Conservation (phyloP, 2,113 vertebrate genomes). For the Cathartes aura region DNA sequence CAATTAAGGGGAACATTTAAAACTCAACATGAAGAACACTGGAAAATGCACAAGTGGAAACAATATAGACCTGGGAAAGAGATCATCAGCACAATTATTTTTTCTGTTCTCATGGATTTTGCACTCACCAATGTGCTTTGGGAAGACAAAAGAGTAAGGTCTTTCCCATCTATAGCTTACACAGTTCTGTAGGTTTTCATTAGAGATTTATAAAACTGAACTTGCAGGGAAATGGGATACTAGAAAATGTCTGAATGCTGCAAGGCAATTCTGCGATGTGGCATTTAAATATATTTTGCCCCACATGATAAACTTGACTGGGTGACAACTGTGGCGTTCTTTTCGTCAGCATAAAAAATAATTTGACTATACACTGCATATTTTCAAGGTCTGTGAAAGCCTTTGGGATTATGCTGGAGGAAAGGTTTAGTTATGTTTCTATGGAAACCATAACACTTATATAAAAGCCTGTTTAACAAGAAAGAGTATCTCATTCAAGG, state of each 20-base stretch:
- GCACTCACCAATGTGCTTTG: neutral
- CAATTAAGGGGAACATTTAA: neutral
- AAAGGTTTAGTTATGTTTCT: slow-evolving; percentile 75
- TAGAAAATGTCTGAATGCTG: neutral
- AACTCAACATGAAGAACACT: neutral
- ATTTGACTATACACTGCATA: slow-evolving; percentile 65
- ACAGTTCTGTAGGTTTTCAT: neutral
- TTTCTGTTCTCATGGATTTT: neutral
- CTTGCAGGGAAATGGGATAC: neutral
- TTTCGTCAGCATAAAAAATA: slow-evolving; percentile 59
- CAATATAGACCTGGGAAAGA: neutral
- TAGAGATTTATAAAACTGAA: neutral
- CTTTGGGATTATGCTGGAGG: slow-evolving; percentile 65
- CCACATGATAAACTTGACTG: slow-evolving; percentile 5
- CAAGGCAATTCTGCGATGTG: neutral
- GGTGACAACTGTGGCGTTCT: slow-evolving; percentile 56
- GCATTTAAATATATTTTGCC: slow-evolving; percentile 28
- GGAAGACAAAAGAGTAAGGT: neutral
- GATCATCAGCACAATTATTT: neutral
- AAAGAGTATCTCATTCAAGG: slow-evolving; percentile 63
- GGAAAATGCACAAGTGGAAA: neutral
- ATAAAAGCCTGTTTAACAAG: slow-evolving; percentile 73
- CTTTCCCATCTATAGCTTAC: neutral
- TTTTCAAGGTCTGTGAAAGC: slow-evolving; percentile 63
- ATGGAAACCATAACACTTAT: slow-evolving; percentile 74